Evolutionary conservation across 2,113 vertebrate species (phyloP), one percentile per base, ranked within the genome.

Genomic region (Garra rufa): DNA sequence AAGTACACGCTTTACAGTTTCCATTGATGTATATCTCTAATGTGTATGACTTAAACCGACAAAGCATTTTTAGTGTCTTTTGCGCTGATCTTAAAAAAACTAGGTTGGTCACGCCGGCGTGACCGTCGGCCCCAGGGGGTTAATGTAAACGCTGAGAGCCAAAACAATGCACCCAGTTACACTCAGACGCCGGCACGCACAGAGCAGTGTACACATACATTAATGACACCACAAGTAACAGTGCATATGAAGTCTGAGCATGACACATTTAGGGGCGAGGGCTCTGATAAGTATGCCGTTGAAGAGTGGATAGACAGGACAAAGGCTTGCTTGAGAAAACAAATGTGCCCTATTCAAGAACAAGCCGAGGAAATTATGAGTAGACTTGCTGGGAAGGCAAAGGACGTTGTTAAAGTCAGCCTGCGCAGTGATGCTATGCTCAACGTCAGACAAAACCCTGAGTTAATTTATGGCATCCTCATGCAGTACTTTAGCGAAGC

Each of bases 311-410:
- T 81, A 0, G 59, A 80, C 59, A 65, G 43, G n/a, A 80, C 77
- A 15, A 65, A 65, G 15, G 44, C 59, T 19, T 46, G 41, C 17
- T 26, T 80, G 17, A 65, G 26, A 65, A 67, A 65, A 11, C 77
- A 80, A 26, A 63, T 24, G 9, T 80, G 59, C 26, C 38, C 13
- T 7, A 3, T 46, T 15, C n/a, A 11, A 11, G 41, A 28, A 2
- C 78, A 81, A 63, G 59, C 26, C 2, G 61, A 69, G 0, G 78
- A 67, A 8, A 67, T 77, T 8, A 71, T 85, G 28, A 41, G 55
- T 7, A 74, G 46, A 26, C 9, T 87, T 0, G 46, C 67, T 19
- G 80, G 80, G 19, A 88, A 75, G 7, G 86, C 74, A 13, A 85
- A 24, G 38, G 84, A 80, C 19, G 44, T 83, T n/a, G 81, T 86